Evolutionary conservation across 1,140 invertebrate genomes (phyloP).

Genomic region (Caenorhabditis latens): DNA sequence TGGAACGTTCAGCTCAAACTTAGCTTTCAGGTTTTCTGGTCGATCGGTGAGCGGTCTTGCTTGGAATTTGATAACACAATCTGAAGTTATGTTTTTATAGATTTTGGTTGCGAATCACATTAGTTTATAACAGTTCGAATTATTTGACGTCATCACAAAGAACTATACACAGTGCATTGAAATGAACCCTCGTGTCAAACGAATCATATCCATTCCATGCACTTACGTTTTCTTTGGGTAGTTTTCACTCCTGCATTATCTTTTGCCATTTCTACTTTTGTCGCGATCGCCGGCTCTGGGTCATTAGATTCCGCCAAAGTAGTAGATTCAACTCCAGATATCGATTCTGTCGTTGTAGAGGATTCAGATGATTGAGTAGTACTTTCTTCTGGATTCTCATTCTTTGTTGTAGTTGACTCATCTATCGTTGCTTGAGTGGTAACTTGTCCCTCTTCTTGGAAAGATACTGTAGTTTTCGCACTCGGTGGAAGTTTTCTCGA

Average conservation of each 20-base stretch:
- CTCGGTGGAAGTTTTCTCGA: constrained; percentile 17
- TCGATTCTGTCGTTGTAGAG: neutral
- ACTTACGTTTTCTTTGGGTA: constrained; percentile 37
- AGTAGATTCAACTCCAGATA: constrained; percentile 9
- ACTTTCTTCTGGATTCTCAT: neutral
- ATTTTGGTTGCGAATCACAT: too few species aligned
- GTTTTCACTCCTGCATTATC: constrained; percentile 31
- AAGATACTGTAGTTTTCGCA: constrained; percentile 38
- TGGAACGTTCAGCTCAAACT: constrained; percentile 59
- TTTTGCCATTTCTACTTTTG: constrained; percentile 47
- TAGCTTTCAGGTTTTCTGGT: constrained; percentile 54
- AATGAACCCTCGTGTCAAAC: neutral
- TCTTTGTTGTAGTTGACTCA: neutral
- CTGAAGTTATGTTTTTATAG: constrained; percentile 29
- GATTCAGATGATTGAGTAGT: neutral
- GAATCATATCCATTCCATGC: neutral
- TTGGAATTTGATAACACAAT: constrained; percentile 67
- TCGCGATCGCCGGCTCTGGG: constrained; percentile 16
- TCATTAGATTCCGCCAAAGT: constrained; percentile 1
- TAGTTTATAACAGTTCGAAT: too few species aligned
- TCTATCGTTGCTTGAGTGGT: constrained; percentile 14
- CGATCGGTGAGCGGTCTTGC: constrained; percentile 51
- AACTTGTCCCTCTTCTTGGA: constrained; percentile 41
- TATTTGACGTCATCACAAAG: too few species aligned
- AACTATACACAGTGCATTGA: too few species aligned